Evolutionary conservation across 1,140 invertebrate species (phyloP).

Genomic region (Geopemphigus sp.): DNA sequence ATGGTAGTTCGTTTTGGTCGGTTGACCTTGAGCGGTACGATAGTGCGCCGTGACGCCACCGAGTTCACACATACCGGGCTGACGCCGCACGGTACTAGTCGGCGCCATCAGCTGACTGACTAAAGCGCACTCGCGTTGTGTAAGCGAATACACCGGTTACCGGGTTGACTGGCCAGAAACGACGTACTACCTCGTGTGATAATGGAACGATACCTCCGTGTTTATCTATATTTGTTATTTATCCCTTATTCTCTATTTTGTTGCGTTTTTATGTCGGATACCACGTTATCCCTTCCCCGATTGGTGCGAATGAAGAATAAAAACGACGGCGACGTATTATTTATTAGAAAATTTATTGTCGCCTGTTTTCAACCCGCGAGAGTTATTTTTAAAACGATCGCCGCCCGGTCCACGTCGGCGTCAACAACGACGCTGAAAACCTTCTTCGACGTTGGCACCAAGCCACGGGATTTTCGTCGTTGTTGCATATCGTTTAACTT

Average conservation of each 20-base stretch:
- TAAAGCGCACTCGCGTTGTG: too few relatives aligned
- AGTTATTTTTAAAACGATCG: slow-evolving; percentile 1
- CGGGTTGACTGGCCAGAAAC: not conserved
- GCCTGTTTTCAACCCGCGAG: not conserved
- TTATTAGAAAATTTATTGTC: not conserved
- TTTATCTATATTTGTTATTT: too few relatives aligned
- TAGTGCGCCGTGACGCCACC: not conserved
- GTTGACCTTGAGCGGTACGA: slow-evolving; percentile 13
- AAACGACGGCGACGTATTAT: too few relatives aligned
- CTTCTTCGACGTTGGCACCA: not conserved
- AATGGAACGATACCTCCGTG: not conserved
- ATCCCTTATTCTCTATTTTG: not conserved
- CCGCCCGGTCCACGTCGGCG: not conserved
- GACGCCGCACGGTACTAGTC: too few relatives aligned
- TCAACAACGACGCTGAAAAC: not conserved
- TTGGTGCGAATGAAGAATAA: too few relatives aligned
- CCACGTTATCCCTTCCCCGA: too few relatives aligned
- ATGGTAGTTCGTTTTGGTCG: slow-evolving; percentile 6
- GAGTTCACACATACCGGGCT: too few relatives aligned
- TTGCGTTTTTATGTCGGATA: not conserved
- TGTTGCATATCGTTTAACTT: not conserved
- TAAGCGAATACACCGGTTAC: not conserved
- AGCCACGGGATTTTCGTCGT: not conserved
- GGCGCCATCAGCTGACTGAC: not conserved
- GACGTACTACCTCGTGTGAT: not conserved